A percentile compares a stretch with the other conserved stretches of the same genome.
These are phyloP conservation scores for Phoenicopterus ruber DNA, from an alignment of 2,113 vertebrate species.

Conservation along the genomic window DNA sequence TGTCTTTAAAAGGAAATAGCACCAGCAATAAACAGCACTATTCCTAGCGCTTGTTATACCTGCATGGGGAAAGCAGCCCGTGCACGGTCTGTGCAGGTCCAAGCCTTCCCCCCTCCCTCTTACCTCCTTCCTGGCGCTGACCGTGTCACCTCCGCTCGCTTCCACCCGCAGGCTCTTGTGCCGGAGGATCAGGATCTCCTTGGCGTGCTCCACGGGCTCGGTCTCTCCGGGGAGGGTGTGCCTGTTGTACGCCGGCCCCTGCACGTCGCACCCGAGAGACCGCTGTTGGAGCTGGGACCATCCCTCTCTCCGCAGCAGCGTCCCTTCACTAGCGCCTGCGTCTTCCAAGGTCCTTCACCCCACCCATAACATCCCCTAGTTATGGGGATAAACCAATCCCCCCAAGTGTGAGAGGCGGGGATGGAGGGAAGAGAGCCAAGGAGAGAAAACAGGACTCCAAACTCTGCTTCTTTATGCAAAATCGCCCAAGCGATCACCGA, in stretches of 20 bases:
- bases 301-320: not conserved
- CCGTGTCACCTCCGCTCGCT: not conserved
- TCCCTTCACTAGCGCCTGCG: accelerated
- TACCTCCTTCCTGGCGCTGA: slow-evolving; percentile 46
- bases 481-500: accelerated
- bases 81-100: accelerated
- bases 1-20: not conserved
- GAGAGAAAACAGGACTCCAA: not conserved
- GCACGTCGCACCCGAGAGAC: not conserved
- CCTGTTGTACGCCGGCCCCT: slow-evolving; percentile 80
- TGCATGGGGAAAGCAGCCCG: not conserved
- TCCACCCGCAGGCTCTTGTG: slow-evolving; percentile 65
- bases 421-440: not conserved
- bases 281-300: accelerated
- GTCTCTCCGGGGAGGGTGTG: slow-evolving; percentile 77
- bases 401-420: not conserved
- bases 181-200: slow-evolving; percentile 72
- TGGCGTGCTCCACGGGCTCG: not conserved
- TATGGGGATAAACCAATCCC: accelerated
- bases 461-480: not conserved
- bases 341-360: not conserved
- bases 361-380: not conserved
- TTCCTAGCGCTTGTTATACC: not conserved
- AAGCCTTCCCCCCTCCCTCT: not conserved
- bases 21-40: not conserved